phyloP scores from a whole-genome alignment of 2,888 invertebrate genomes.

The Drosophila melanocephala region DNA sequence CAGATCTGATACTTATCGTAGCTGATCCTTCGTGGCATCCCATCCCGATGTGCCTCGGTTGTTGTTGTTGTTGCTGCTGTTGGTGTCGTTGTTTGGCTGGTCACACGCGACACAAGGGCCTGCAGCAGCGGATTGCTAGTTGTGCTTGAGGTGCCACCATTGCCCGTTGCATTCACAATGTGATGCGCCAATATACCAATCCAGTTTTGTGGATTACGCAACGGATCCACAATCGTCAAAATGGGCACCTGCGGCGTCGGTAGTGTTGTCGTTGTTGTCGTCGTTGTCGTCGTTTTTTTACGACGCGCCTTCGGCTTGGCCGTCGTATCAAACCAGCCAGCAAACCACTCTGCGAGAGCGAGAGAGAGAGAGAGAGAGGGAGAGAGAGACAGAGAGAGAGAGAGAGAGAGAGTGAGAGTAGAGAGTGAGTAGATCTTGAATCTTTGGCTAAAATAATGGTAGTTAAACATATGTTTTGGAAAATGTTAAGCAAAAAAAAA shows the following conservation, averaged over 20 bases:
- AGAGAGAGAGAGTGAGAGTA: not conserved
- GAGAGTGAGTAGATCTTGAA: not conserved
- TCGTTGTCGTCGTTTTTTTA: slow-evolving; percentile 72
- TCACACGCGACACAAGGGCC: slow-evolving; percentile 63
- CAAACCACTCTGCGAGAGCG: slow-evolving; percentile 85
- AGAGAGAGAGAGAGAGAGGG: not conserved
- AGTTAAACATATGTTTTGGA: not conserved
- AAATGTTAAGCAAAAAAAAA: not conserved
- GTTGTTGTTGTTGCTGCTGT: slow-evolving; percentile 52
- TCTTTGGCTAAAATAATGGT: not conserved
- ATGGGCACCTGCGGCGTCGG: slow-evolving; percentile 84
- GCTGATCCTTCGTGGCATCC: slow-evolving; percentile 66
- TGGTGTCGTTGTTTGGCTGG: slow-evolving; percentile 52
- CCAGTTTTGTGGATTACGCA: slow-evolving; percentile 85
- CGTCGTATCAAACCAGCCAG: slow-evolving; percentile 86
- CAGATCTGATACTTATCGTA: slow-evolving; percentile 87
- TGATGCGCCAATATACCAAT: slow-evolving; percentile 84
- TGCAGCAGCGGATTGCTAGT: slow-evolving; percentile 78
- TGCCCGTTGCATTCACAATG: slow-evolving; percentile 80
- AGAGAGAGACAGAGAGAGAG: not conserved
- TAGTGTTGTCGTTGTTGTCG: slow-evolving; percentile 78
- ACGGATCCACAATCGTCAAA: slow-evolving; percentile 83
- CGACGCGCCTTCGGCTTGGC: slow-evolving; percentile 70
- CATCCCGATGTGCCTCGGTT: slow-evolving; percentile 62
- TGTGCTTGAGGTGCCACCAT: slow-evolving; percentile 27